phyloP scores from a whole-genome alignment of 2,888 invertebrate species.

The Trissolcus brochymenae region DNA sequence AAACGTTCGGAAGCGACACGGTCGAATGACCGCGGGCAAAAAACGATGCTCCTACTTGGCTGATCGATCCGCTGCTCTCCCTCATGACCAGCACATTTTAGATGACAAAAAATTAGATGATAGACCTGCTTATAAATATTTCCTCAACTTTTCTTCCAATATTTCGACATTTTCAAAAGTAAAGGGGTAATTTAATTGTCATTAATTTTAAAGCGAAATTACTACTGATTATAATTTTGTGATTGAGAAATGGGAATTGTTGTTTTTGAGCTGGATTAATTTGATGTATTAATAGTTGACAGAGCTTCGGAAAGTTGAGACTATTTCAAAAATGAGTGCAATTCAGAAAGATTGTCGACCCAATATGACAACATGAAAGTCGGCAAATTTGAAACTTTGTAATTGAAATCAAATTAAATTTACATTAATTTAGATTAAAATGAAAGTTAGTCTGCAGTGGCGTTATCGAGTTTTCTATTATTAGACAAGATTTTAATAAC shows the following conservation, averaged over 20 bases:
- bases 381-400: no score
- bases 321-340: no score
- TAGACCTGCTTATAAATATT: constrained; percentile 48
- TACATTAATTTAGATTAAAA: no score
- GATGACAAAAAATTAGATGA: constrained; percentile 34
- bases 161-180: constrained; percentile 6
- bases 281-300: no score
- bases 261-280: no score
- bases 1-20: constrained; percentile 46
- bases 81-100: constrained; percentile 31
- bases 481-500: constrained; percentile 28
- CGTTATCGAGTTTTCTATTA: background rate
- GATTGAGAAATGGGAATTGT: no score
- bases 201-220: no score
- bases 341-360: no score
- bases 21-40: constrained; percentile 24
- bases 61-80: constrained; percentile 47
- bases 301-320: no score
- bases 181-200: background rate
- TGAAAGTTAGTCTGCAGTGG: background rate
- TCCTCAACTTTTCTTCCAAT: constrained; percentile 11
- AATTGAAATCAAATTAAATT: no score
- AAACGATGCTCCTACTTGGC: constrained; percentile 45
- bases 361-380: no score
- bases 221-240: no score